Base-by-base conservation (phyloP, 2,113 vertebrate species). In the Calyptomena viridis region DNA sequence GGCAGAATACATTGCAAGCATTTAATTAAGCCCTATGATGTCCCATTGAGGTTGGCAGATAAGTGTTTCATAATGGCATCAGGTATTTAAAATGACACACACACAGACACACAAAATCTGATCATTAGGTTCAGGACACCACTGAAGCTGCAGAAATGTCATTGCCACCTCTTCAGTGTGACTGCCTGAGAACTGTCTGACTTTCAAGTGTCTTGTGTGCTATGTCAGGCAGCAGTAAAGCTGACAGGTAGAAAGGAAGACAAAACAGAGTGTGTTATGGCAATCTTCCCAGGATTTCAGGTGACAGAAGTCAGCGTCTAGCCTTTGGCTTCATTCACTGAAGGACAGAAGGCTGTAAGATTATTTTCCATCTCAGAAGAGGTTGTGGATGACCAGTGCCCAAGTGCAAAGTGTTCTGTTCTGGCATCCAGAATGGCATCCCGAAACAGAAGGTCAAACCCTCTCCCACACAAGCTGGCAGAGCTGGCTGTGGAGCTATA, bases 221-320 rank as follows among this genome's bases (percentile, higher is more conserved):
- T 93, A 15, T 31, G 12, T 72, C 66, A 81, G 69, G 89, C 12
- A 7, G 87, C 87, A 79, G 58, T 40, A 92, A 81, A 87, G 62
- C 79, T 94, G 77, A 37, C 44, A 40, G 66, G 52, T 59, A 68
- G 56, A 42, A 72, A 56, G 53, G 42, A 87, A 89, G 69, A 50
- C 40, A 66, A 92, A 91, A 50, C n/a, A 42, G 46, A 92, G 18
- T 16, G 24, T 74, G 24, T 49, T 80, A 84, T 89, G 89, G 91
- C 91, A 96, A 53, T 44, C 77, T 94, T 87, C 96, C 91, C 66
- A 87, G 87, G n/a, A 82, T 89, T 91, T 89, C 74, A 80, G 42
- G 75, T 79, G 84, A 63, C 71, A 93, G 81, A 92, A 94, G 35
- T 87, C 56, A 47, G 25, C 30, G 20, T 58, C 40, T 85, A 77